Percentiles rank a stretch among this genome's conserved stretches.
phyloP scores from a whole-genome alignment of 2,113 vertebrate genomes.

The Pseudorectes ferrugineus region DNA sequence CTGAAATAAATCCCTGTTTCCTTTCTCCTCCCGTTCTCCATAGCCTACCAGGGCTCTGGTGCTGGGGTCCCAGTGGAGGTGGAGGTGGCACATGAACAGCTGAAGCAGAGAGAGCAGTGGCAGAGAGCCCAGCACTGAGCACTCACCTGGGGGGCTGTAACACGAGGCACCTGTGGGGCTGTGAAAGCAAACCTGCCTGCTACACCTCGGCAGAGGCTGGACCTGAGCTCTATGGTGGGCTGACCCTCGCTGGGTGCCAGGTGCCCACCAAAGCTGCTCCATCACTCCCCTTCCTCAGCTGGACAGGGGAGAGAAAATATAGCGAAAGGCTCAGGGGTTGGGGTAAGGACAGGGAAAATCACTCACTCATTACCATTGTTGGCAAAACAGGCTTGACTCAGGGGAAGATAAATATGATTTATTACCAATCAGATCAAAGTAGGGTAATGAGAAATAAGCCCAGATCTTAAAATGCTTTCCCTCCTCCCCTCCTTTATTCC shows the following conservation, averaged over 20 bases:
- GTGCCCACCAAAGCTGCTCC: not conserved
- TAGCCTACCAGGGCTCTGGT: not conserved
- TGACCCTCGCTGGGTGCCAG: not conserved
- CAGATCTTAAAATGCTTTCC: not conserved
- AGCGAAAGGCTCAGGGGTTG: not conserved
- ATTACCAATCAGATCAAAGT: not conserved
- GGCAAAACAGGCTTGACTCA: not conserved
- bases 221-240: too few relatives aligned
- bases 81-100: not conserved
- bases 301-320: not conserved
- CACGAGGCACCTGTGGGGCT: rapidly evolving
- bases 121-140: not conserved
- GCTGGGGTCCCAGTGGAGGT: not conserved
- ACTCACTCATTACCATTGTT: not conserved
- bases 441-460: not conserved
- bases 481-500: not conserved
- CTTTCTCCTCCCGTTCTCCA: not conserved
- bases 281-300: not conserved
- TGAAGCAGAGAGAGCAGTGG: not conserved
- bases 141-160: not conserved
- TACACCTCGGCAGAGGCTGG: rapidly evolving
- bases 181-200: not conserved
- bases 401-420: not conserved
- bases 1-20: not conserved
- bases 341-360: not conserved